Evolutionary conservation across 2,797 vertebrate species (phyloP), one percentile per base, ranked within the genome.

Genomic region (Cossypha dichroa): DNA sequence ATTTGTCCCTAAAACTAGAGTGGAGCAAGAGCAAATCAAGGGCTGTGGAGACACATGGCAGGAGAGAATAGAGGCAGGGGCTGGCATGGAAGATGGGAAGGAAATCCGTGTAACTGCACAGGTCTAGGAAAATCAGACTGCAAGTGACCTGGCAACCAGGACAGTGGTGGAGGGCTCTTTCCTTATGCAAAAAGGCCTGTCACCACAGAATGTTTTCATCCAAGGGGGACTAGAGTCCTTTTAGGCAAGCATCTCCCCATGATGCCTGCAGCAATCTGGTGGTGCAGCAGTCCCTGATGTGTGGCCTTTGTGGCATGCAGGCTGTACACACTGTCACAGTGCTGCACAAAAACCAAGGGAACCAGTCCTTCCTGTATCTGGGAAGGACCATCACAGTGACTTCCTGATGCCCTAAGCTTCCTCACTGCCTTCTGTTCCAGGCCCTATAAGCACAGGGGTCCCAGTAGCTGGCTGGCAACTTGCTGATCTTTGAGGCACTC

Each of bases 251-350:
- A 16, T 22, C 16, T 81, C 3, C 31, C n/a, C 38, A 9, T 10
- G 5, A 46, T 55, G 21, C 21, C 29, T 45, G 40, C 14, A 55
- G 21, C 36, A 60, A 18, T 34, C n/a, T 54, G 34, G 38, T 12
- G 7, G 17, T 20, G 29, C 48, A 51, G 41, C 29, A 46, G 16
- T 10, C 13, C 43, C 64, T 19, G 17, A 23, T 13, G 4, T 2
- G 0, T 5, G 13, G 38, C 15, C 7, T 66, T 43, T 21, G 10
- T 40, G 45, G 21, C 1, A 0, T 29, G 25, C 25, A 34, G 36
- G 52, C n/a, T 48, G 34, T 13, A 34, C 8, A 19, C 25, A 3
- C 56, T 34, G 20, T 15, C 63, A 34, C 21, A 60, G 46, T 4
- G 2, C 41, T 29, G 36, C 5, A 8, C 15, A 54, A 38, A 38